Evolutionary conservation across 1,140 invertebrate species (phyloP).

Genomic region (Calephelis nemesis): DNA sequence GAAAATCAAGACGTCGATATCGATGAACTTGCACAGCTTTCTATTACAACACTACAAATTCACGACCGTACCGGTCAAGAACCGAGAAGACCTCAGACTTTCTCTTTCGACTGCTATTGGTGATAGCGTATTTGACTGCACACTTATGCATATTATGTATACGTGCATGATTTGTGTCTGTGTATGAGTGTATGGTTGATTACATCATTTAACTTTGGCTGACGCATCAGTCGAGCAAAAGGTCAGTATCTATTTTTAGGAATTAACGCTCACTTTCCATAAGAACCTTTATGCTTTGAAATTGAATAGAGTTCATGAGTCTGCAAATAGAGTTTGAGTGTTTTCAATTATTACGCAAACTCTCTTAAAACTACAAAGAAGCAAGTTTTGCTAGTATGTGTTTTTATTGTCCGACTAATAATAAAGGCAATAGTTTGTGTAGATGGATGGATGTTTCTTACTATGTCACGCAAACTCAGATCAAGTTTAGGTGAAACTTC

Average conservation of each 20-base stretch:
- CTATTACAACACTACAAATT: conserved; percentile 12
- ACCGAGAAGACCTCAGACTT: conserved; percentile 48
- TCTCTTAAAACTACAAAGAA: too few species aligned
- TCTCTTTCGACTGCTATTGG: conserved; percentile 64
- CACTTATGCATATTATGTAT: conserved; percentile 38
- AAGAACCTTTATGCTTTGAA: conserved; percentile 48
- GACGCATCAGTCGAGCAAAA: conserved; percentile 69
- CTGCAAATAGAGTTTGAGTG: conserved; percentile 41
- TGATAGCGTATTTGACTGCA: conserved; percentile 41
- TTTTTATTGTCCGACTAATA: too few species aligned
- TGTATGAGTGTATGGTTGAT: conserved; percentile 49
- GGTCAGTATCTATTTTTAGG: conserved; percentile 70
- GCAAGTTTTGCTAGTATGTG: too few species aligned
- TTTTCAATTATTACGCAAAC: too few species aligned
- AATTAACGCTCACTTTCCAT: conserved; percentile 66
- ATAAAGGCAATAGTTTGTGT: too few species aligned
- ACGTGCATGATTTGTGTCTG: conserved; percentile 30
- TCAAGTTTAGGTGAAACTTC: too few species aligned
- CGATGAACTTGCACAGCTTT: conserved; percentile 12
- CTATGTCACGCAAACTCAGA: too few species aligned
- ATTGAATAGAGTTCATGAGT: conserved; percentile 45
- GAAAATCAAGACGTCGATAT: conserved; percentile 23
- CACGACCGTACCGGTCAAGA: conserved; percentile 16
- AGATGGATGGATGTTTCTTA: too few species aligned
- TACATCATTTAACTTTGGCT: conserved; percentile 69